These are phyloP conservation scores for Nemotelus pantherinus DNA, from an alignment of 2,888 invertebrate species.

Conservation along the genomic window DNA sequence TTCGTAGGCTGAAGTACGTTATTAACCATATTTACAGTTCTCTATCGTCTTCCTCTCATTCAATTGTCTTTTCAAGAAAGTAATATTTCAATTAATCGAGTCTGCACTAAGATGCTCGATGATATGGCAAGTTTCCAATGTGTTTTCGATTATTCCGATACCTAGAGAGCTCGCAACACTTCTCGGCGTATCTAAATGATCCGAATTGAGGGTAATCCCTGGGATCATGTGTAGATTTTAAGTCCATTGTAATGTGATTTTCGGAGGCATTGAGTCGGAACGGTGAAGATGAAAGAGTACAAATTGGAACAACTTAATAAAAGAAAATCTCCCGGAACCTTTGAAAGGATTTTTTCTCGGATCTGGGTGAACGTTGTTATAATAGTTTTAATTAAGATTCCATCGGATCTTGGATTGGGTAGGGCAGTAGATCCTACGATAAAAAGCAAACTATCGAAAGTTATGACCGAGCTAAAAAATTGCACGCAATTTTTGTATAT, in stretches of 20 bases:
- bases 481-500: no score
- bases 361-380: slow-evolving; percentile 10
- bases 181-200: slow-evolving; percentile 29
- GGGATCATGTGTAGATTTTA: slow-evolving; percentile 25
- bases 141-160: slow-evolving; percentile 39
- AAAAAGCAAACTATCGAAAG: slow-evolving; percentile 5
- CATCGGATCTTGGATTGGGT: slow-evolving; percentile 1
- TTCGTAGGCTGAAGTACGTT: slow-evolving; percentile 14
- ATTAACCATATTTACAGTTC: slow-evolving; percentile 12
- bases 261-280: slow-evolving; percentile 31
- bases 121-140: slow-evolving; percentile 33
- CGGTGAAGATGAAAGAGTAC: slow-evolving; percentile 41
- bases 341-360: slow-evolving; percentile 29
- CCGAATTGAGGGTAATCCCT: slow-evolving; percentile 34
- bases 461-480: no score
- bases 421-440: not conserved
- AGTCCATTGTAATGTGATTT: slow-evolving; percentile 40
- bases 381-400: slow-evolving; percentile 29
- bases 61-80: slow-evolving; percentile 39
- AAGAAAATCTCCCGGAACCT: slow-evolving; percentile 32
- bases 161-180: slow-evolving; percentile 20
- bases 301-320: slow-evolving; percentile 40
- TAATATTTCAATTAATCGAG: slow-evolving; percentile 42
- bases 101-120: slow-evolving; percentile 16
- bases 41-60: slow-evolving; percentile 18